These are phyloP conservation scores for Littorina saxatilis DNA, from an alignment of 1,140 invertebrate genomes.

Conservation along the genomic window DNA sequence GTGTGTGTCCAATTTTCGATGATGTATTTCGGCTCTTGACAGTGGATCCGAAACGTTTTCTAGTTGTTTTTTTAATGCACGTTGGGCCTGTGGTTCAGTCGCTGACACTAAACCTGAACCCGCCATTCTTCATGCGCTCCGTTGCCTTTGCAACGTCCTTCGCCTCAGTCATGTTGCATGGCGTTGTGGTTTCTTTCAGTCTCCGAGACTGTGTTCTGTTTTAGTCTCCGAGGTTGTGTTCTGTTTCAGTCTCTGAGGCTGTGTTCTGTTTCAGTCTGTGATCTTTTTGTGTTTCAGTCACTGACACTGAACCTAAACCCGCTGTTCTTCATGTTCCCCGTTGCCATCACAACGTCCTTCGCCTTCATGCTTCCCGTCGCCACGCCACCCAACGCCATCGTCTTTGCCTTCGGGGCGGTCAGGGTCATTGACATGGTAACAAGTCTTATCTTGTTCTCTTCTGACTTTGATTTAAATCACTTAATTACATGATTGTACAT, in stretches of 20 bases:
- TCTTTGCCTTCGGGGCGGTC: constrained; percentile 79
- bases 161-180: constrained; percentile 86
- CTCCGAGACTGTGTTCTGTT: too few species aligned
- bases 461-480: background rate
- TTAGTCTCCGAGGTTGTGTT: too few species aligned
- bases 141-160: constrained; percentile 88
- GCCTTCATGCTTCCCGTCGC: constrained; percentile 87
- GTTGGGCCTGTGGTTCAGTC: constrained; percentile 83
- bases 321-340: constrained; percentile 90
- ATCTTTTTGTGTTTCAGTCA: constrained; percentile 81
- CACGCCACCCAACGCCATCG: constrained; percentile 94
- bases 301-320: constrained; percentile 86
- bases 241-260: too few species aligned
- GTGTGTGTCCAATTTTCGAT: too few species aligned
- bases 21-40: too few species aligned
- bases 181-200: too few species aligned
- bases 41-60: too few species aligned
- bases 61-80: too few species aligned
- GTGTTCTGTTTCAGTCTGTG: too few species aligned
- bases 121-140: constrained; percentile 91
- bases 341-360: constrained; percentile 87
- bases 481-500: too few species aligned
- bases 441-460: constrained; percentile 2
- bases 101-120: constrained; percentile 85
- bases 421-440: constrained; percentile 74